A percentile compares a stretch with the other conserved stretches of the same genome.
Evolutionary conservation across 2,888 invertebrate species (phyloP).

Genomic region (Standfussiana lucernea): DNA sequence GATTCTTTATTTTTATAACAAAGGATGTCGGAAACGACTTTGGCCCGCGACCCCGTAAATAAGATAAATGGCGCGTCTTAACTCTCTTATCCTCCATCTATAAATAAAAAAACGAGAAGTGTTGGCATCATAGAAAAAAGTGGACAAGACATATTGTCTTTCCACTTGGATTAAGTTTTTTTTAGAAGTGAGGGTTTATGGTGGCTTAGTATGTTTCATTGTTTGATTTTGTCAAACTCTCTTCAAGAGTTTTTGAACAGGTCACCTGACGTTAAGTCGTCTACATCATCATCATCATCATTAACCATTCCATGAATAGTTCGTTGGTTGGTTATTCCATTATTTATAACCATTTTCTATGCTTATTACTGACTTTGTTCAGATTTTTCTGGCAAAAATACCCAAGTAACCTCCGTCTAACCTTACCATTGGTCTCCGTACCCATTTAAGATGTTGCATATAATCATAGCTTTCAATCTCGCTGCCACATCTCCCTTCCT

Average conservation of each 20-base stretch:
- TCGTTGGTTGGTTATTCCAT: no score
- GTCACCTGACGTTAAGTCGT: neutral
- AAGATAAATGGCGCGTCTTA: slow-evolving; percentile 49
- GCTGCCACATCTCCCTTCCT: slow-evolving; percentile 24
- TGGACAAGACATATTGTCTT: neutral
- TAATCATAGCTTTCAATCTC: neutral
- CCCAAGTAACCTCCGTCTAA: neutral
- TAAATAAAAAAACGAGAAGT: slow-evolving; percentile 37
- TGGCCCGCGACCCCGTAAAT: slow-evolving; percentile 52
- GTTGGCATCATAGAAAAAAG: neutral
- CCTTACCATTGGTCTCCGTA: neutral
- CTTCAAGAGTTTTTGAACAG: neutral
- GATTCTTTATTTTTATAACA: slow-evolving; percentile 40
- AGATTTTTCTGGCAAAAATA: neutral
- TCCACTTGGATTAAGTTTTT: neutral
- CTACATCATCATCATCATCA: neutral
- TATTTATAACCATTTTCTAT: neutral
- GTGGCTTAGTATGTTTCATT: neutral
- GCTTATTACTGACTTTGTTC: no score
- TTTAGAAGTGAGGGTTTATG: neutral
- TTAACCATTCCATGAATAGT: no score
- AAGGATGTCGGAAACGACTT: slow-evolving; percentile 48
- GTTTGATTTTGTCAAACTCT: neutral
- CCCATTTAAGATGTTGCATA: neutral
- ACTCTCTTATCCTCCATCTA: slow-evolving; percentile 44